phyloP scores from a whole-genome alignment of 2,797 vertebrate species.

The Naso thynnoides region DNA sequence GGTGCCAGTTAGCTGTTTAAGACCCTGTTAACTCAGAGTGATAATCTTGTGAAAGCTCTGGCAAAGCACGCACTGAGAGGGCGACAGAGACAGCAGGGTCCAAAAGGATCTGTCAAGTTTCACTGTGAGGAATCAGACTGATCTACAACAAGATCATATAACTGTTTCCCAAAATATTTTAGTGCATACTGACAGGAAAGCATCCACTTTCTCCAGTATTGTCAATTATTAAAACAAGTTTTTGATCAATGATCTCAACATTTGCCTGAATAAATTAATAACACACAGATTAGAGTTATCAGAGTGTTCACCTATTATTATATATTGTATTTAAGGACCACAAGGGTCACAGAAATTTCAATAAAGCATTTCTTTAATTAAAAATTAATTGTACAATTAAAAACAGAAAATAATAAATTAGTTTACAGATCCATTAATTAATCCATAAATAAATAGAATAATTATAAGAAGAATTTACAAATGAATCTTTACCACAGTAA shows the following conservation, averaged over 20 bases:
- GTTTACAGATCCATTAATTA: too few species aligned
- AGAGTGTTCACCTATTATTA: background rate
- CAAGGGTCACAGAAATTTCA: too few species aligned
- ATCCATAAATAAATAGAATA: too few species aligned
- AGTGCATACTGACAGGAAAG: background rate
- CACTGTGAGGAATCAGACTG: conserved; percentile 15
- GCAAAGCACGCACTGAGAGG: conserved; percentile 59
- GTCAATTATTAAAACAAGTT: background rate
- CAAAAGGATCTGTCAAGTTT: conserved; percentile 22
- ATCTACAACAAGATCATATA: background rate
- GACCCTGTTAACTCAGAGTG: conserved; percentile 68
- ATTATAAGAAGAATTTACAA: too few species aligned
- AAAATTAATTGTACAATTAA: too few species aligned
- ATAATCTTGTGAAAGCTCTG: conserved; percentile 71
- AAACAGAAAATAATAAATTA: too few species aligned
- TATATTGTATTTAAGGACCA: too few species aligned
- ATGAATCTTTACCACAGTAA: too few species aligned
- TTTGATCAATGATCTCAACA: background rate
- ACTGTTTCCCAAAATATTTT: background rate
- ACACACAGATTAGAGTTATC: background rate
- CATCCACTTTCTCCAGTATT: background rate
- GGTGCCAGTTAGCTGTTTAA: conserved; percentile 75
- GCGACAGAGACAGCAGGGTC: conserved; percentile 26
- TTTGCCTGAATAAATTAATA: background rate
- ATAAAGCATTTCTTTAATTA: too few species aligned